Evolutionary conservation across 2,888 invertebrate species (phyloP).

Genomic region (Hofmannophila pseudospretella): DNA sequence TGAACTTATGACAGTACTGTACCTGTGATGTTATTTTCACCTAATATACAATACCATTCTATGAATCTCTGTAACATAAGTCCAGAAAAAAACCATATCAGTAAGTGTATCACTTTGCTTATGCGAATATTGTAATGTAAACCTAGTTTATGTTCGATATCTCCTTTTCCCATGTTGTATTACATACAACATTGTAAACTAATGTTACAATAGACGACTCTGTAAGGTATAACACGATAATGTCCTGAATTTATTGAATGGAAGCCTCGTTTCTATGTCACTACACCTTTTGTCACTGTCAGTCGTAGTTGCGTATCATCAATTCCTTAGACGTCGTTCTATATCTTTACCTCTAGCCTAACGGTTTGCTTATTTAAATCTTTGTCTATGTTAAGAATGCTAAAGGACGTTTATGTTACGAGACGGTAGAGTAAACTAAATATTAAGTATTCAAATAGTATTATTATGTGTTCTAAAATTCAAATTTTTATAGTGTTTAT

Average conservation of each 20-base stretch:
- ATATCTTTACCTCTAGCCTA: conserved; percentile 15
- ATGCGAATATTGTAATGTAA: too few relatives aligned
- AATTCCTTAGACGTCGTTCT: conserved; percentile 20
- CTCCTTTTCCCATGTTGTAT: too few relatives aligned
- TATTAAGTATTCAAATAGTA: neutral
- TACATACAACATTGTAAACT: too few relatives aligned
- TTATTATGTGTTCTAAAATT: neutral
- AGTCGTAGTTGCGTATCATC: conserved; percentile 10
- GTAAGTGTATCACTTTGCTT: too few relatives aligned
- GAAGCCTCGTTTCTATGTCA: neutral
- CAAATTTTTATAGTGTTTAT: neutral
- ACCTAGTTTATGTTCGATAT: too few relatives aligned
- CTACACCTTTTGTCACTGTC: conserved; percentile 1
- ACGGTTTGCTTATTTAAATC: conserved; percentile 2
- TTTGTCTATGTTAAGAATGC: neutral
- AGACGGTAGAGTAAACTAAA: neutral
- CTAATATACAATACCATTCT: too few relatives aligned
- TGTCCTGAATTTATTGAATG: neutral
- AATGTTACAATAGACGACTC: too few relatives aligned
- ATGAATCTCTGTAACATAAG: too few relatives aligned
- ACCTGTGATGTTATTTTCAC: too few relatives aligned
- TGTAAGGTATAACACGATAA: neutral
- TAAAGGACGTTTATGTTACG: conserved; percentile 1
- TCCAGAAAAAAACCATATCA: too few relatives aligned
- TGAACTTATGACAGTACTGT: too few relatives aligned